Evolutionary conservation across 2,113 vertebrate species (phyloP).

Genomic region (Leucoraja erinaceus): DNA sequence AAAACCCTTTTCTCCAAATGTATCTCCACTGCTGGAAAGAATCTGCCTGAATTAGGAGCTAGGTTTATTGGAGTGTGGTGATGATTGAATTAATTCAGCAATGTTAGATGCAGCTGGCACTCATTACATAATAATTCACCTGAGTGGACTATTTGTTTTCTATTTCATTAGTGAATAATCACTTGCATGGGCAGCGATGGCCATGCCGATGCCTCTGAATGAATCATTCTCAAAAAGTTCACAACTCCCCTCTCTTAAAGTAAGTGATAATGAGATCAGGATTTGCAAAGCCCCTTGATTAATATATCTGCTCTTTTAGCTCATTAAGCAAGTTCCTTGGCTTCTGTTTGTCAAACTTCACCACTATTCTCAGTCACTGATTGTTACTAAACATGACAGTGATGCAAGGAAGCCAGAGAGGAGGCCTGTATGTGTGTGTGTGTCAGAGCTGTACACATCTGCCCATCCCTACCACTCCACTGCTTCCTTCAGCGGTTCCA

Average conservation of each 20-base stretch:
- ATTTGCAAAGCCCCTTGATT: not conserved
- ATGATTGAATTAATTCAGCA: slow-evolving; percentile 34
- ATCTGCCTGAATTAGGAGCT: not conserved
- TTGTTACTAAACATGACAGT: not conserved
- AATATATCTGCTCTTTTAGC: not conserved
- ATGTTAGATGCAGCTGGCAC: slow-evolving; percentile 3
- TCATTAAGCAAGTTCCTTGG: slow-evolving; percentile 7
- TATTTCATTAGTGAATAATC: not conserved
- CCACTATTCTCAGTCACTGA: not conserved
- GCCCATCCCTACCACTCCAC: too few species aligned
- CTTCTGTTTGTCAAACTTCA: not conserved
- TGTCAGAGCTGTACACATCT: too few species aligned
- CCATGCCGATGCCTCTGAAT: not conserved
- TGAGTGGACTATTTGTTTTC: not conserved
- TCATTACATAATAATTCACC: slow-evolving; percentile 26
- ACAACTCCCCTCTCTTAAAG: not conserved
- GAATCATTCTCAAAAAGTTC: not conserved
- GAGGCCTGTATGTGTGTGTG: too few species aligned
- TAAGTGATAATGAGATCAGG: not conserved
- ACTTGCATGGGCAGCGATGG: not conserved
- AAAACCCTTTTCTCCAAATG: not conserved
- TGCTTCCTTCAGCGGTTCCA: too few species aligned
- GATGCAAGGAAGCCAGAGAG: not conserved
- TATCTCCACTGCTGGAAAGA: not conserved
- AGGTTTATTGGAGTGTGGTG: not conserved